A percentile compares a stretch with the other conserved stretches of the same genome.
Conservation (phyloP, 64 coral and sea anemone species). For the Pocillopora damicornis region DNA sequence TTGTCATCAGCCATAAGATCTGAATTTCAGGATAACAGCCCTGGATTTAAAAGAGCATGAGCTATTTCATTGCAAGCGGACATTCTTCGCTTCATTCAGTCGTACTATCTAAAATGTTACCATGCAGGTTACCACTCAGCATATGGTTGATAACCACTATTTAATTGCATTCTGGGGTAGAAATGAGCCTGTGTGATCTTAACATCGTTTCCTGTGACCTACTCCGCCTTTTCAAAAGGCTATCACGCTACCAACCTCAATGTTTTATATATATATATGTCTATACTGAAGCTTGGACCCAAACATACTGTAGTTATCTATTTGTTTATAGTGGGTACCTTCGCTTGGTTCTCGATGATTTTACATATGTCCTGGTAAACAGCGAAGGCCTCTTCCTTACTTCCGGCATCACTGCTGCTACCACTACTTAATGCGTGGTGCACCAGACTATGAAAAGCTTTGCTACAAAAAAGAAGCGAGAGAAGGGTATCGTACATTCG, state of each 20-base stretch:
- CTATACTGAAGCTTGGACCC: background rate
- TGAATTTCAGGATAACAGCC: slow-evolving; percentile 86
- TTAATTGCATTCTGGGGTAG: no score
- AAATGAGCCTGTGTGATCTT: no score
- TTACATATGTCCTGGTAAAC: slow-evolving; percentile 80
- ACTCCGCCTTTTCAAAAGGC: no score
- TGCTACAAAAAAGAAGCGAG: slow-evolving; percentile 29
- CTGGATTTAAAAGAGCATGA: slow-evolving; percentile 10
- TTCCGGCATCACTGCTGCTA: slow-evolving; percentile 86
- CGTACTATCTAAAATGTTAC: no score
- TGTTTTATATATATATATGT: background rate
- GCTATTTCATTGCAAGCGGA: no score
- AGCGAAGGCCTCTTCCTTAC: slow-evolving; percentile 89
- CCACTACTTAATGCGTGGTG: slow-evolving; percentile 66
- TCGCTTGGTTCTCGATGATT: slow-evolving; percentile 46
- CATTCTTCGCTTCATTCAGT: no score
- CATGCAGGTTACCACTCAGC: no score
- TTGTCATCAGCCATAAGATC: slow-evolving; percentile 97
- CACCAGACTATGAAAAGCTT: slow-evolving; percentile 81
- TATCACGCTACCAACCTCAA: background rate
- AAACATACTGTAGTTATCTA: no score
- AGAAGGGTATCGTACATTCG: no score
- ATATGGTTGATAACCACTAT: no score
- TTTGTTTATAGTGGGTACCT: slow-evolving; percentile 24
- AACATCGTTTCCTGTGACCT: no score